phyloP scores from a whole-genome alignment of 2,797 vertebrate genomes.

The Aphelocoma californica region DNA sequence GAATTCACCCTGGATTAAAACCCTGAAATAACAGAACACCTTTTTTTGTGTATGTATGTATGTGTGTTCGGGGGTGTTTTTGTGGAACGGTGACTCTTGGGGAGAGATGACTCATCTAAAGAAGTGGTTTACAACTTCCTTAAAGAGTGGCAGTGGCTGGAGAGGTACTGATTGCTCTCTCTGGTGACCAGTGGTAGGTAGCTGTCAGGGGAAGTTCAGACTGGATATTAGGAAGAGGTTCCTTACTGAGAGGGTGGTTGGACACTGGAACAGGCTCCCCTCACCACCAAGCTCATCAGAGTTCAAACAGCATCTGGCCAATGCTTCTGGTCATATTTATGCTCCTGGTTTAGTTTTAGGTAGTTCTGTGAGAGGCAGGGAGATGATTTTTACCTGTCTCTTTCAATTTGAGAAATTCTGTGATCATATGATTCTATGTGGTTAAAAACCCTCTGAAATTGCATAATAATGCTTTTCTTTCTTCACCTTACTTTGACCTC shows the following conservation, averaged over 20 bases:
- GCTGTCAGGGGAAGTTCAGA: not conserved
- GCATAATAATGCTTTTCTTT: not conserved
- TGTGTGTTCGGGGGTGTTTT: not conserved
- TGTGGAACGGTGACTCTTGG: not conserved
- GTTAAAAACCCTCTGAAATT: not conserved
- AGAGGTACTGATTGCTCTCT: not conserved
- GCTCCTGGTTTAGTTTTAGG: not conserved
- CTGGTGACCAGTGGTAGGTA: not conserved
- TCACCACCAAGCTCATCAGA: not conserved
- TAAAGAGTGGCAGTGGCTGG: not conserved
- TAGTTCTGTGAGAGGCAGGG: not conserved
- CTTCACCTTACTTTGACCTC: not conserved
- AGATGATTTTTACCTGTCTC: fast-evolving
- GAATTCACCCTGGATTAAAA: not conserved
- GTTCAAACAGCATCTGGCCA: not conserved
- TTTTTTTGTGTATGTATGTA: fast-evolving
- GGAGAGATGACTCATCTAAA: not conserved
- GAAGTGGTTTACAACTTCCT: not conserved
- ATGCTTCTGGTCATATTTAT: not conserved
- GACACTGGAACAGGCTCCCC: not conserved
- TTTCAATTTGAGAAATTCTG: not conserved
- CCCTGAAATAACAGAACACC: not conserved
- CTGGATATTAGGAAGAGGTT: not conserved
- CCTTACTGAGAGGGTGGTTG: fast-evolving
- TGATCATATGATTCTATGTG: not conserved